A percentile compares a stretch with the other conserved stretches of the same genome.
Conservation (phyloP, 2,888 invertebrate genomes). For the Tigriopus californicus region DNA sequence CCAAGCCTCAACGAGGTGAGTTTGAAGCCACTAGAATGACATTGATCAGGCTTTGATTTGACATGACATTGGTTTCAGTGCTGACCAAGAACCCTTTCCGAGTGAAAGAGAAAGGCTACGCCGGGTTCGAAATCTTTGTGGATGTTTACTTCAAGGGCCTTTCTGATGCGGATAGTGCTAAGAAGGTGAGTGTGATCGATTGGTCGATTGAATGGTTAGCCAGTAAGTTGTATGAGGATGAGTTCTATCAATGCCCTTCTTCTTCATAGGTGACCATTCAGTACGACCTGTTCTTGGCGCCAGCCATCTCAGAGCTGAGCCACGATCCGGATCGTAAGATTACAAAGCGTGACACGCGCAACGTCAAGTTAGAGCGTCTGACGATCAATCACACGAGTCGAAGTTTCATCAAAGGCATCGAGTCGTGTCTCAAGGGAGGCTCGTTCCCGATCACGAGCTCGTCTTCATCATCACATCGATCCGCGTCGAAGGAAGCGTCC, state of each 20-base stretch:
- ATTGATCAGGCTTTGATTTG: too few species aligned
- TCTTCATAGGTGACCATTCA: background rate
- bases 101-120: conserved; percentile 8
- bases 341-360: background rate
- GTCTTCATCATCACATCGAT: background rate
- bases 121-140: conserved; percentile 1
- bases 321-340: background rate
- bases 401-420: background rate
- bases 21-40: background rate
- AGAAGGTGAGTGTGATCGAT: background rate
- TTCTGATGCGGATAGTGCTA: background rate
- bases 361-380: background rate
- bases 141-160: conserved; percentile 11
- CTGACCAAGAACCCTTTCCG: background rate
- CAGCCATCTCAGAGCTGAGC: background rate
- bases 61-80: background rate
- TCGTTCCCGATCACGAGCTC: background rate
- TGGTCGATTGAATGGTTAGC: too few species aligned
- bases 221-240: too few species aligned
- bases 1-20: conserved; percentile 3
- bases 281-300: background rate
- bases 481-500: background rate
- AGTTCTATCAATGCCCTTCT: too few species aligned
- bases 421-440: background rate
- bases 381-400: background rate